Evolutionary conservation across 2,888 invertebrate species (phyloP).

Genomic region (Lepidochitona cinerea): DNA sequence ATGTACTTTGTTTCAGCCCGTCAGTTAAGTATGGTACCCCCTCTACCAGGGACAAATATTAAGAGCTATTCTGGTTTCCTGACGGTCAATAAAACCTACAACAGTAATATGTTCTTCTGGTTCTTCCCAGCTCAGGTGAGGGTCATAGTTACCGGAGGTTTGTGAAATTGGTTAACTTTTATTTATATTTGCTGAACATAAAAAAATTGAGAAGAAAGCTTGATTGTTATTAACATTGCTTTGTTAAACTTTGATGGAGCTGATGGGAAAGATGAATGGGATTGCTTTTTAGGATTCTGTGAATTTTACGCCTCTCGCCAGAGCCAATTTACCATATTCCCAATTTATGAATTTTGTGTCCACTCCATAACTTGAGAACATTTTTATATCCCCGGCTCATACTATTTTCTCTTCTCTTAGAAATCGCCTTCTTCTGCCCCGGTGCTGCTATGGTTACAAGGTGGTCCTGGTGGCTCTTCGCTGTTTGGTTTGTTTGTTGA

Average conservation of each 20-base stretch:
- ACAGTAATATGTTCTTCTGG: slow-evolving; percentile 93
- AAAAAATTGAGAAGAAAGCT: too few species aligned
- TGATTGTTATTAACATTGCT: too few species aligned
- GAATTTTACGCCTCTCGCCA: too few species aligned
- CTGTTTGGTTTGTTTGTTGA: slow-evolving; percentile 76
- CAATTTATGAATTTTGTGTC: too few species aligned
- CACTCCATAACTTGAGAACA: too few species aligned
- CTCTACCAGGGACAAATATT: slow-evolving; percentile 70
- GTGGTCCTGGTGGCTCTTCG: slow-evolving; percentile 71
- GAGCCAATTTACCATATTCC: too few species aligned
- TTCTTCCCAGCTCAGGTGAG: slow-evolving; percentile 83
- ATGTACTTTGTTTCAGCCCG: slow-evolving; percentile 74
- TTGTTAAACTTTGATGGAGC: too few species aligned
- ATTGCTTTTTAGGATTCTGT: too few species aligned
- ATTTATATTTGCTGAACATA: too few species aligned
- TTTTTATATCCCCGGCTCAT: too few species aligned
- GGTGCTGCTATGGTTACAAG: slow-evolving; percentile 71
- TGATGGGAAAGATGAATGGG: too few species aligned
- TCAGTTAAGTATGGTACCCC: slow-evolving; percentile 58
- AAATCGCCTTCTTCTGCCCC: slow-evolving; percentile 58
- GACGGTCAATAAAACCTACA: slow-evolving; percentile 83
- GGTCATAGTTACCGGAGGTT: neutral
- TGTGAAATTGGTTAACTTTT: too few species aligned
- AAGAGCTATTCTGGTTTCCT: slow-evolving; percentile 84
- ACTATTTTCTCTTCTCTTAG: slow-evolving; percentile 34